These are phyloP conservation scores for Alectoris magna DNA, from an alignment of 2,797 vertebrate genomes.

Conservation along the genomic window DNA sequence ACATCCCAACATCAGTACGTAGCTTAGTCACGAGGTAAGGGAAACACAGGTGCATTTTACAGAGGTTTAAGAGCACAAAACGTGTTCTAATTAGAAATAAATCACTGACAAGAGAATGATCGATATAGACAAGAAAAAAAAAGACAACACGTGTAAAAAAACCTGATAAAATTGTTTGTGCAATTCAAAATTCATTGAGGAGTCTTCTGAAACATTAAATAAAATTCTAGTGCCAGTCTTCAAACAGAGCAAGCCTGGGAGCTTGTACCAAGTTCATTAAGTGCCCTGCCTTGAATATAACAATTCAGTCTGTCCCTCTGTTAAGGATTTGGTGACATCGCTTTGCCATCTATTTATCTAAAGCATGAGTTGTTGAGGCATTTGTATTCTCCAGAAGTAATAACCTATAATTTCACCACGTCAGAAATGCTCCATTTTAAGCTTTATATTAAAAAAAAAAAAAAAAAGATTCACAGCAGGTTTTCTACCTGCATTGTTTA, in stretches of 20 bases:
- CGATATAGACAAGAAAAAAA: neutral
- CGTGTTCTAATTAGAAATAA: slow-evolving; percentile 5
- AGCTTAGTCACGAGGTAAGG: slow-evolving; percentile 28
- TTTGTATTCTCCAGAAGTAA: neutral
- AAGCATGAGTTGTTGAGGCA: neutral
- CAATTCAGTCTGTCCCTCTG: neutral
- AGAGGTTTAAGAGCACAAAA: neutral
- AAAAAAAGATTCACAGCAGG: neutral
- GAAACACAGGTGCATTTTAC: neutral
- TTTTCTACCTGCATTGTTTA: neutral
- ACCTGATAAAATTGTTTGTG: neutral
- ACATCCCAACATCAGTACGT: neutral
- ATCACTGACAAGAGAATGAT: slow-evolving; percentile 20
- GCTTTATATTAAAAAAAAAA: neutral
- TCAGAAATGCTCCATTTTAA: neutral
- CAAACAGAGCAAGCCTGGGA: neutral
- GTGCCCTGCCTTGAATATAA: slow-evolving; percentile 9
- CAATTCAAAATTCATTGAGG: slow-evolving; percentile 9
- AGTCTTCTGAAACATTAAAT: neutral
- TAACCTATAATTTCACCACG: neutral
- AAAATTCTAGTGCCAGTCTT: neutral
- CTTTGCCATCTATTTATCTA: neutral
- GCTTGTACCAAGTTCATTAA: slow-evolving; percentile 41
- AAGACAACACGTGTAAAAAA: neutral
- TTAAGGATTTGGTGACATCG: neutral